These are phyloP conservation scores for Tubulanus polymorphus DNA, from an alignment of 2,888 invertebrate species.

Conservation along the genomic window DNA sequence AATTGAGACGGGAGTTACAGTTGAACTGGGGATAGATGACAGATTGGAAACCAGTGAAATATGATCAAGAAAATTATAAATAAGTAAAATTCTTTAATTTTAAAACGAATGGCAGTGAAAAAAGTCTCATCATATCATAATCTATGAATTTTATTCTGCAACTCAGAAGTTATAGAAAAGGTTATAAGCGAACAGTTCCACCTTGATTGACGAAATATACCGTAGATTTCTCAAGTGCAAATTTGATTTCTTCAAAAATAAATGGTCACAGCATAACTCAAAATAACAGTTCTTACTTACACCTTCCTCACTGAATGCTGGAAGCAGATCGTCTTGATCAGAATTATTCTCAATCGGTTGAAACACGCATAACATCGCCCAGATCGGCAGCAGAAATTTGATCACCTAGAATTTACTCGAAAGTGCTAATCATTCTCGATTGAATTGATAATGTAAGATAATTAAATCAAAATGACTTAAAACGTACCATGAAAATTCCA, in stretches of 20 bases:
- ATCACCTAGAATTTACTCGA: no score
- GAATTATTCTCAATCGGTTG: conserved; percentile 37
- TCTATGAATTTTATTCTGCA: background rate
- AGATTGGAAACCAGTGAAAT: no score
- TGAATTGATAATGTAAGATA: background rate
- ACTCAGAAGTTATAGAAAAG: no score
- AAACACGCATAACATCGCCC: conserved; percentile 52
- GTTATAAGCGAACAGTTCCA: no score
- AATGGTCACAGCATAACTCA: background rate
- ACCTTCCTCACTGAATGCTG: conserved; percentile 43
- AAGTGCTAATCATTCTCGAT: no score
- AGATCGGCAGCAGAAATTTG: conserved; percentile 50
- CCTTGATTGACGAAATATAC: no score
- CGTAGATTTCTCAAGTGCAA: no score
- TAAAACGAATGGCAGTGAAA: background rate
- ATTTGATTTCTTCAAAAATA: no score
- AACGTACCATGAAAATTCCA: conserved; percentile 44
- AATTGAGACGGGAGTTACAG: no score
- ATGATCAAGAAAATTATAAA: conserved; percentile 3
- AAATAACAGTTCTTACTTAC: conserved; percentile 23
- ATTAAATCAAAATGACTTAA: background rate
- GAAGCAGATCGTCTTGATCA: conserved; percentile 33
- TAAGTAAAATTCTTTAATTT: background rate
- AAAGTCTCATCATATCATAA: background rate
- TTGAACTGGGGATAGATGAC: no score